Evolutionary conservation across 2,888 invertebrate species (phyloP).

Genomic region (Rhingia rostrata): DNA sequence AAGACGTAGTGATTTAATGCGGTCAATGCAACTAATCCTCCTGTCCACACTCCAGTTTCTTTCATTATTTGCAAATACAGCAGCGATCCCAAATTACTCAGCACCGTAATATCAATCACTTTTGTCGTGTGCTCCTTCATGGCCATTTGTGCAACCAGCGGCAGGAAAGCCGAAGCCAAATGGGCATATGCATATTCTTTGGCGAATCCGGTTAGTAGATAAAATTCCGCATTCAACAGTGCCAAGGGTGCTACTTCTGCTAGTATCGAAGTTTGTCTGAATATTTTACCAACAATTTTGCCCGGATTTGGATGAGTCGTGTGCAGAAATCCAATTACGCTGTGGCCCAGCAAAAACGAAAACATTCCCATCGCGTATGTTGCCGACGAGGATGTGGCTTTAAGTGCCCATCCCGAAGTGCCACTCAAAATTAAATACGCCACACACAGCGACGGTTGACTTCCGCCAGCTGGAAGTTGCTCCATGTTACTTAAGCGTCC

Average conservation of each 20-base stretch:
- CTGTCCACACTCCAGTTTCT: slow-evolving; percentile 73
- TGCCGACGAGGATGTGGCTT: slow-evolving; percentile 16
- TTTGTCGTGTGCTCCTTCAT: slow-evolving; percentile 33
- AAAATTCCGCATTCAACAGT: slow-evolving; percentile 68
- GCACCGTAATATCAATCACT: slow-evolving; percentile 48
- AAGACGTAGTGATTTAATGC: slow-evolving; percentile 72
- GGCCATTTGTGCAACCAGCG: slow-evolving; percentile 48
- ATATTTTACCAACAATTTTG: slow-evolving; percentile 28
- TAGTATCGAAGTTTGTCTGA: slow-evolving; percentile 48
- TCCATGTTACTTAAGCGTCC: slow-evolving; percentile 49
- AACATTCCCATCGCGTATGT: slow-evolving; percentile 69
- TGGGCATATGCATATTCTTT: slow-evolving; percentile 52
- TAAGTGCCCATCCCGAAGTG: slow-evolving; percentile 74
- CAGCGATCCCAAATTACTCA: slow-evolving; percentile 70
- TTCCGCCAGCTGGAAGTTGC: slow-evolving; percentile 39
- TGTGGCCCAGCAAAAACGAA: slow-evolving; percentile 72
- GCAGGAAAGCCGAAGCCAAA: slow-evolving; percentile 51
- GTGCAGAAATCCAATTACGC: slow-evolving; percentile 71
- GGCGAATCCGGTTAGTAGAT: slow-evolving; percentile 34
- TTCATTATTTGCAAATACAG: slow-evolving; percentile 56
- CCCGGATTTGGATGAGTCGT: slow-evolving; percentile 64
- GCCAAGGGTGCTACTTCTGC: slow-evolving; percentile 73
- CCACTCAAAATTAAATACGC: slow-evolving; percentile 74
- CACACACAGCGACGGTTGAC: slow-evolving; percentile 62
- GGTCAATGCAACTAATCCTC: slow-evolving; percentile 68